phyloP scores from a whole-genome alignment of 2,113 vertebrate genomes.

The Chunga burmeisteri region DNA sequence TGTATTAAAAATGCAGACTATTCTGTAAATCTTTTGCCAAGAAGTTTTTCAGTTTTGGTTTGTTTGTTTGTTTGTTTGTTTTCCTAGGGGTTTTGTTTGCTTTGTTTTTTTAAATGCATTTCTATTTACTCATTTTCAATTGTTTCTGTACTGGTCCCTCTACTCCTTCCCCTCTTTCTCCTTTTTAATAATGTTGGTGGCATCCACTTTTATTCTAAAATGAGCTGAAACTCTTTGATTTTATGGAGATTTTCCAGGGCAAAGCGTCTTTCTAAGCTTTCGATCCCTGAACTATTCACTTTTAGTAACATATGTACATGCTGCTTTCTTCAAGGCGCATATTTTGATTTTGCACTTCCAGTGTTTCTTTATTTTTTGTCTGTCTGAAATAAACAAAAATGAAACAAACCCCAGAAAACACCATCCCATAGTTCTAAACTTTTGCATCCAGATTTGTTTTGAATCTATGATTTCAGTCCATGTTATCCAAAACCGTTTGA shows the following conservation, averaged over 20 bases:
- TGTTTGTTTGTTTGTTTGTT: rapidly evolving
- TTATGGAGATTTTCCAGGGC: background rate
- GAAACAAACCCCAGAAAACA: background rate
- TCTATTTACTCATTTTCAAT: background rate
- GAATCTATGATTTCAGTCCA: background rate
- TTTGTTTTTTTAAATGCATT: background rate
- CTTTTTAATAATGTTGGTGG: background rate
- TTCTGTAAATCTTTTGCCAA: background rate
- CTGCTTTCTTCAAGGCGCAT: background rate
- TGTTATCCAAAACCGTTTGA: background rate
- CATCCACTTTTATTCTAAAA: background rate
- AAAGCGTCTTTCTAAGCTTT: background rate
- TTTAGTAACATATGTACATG: background rate
- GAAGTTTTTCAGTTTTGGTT: background rate
- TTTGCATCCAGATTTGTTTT: background rate
- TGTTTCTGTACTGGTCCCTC: background rate
- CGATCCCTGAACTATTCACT: background rate
- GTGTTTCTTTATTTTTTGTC: background rate
- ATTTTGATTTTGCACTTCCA: background rate
- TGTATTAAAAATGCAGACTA: background rate
- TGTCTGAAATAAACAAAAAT: background rate
- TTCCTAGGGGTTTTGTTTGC: background rate
- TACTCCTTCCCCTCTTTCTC: background rate
- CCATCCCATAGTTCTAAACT: background rate
- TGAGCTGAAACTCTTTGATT: background rate